Percentiles rank a stretch among this genome's conserved stretches.
Evolutionary conservation across 2,888 invertebrate genomes (phyloP).

Genomic region (Hypercompe scribonia): DNA sequence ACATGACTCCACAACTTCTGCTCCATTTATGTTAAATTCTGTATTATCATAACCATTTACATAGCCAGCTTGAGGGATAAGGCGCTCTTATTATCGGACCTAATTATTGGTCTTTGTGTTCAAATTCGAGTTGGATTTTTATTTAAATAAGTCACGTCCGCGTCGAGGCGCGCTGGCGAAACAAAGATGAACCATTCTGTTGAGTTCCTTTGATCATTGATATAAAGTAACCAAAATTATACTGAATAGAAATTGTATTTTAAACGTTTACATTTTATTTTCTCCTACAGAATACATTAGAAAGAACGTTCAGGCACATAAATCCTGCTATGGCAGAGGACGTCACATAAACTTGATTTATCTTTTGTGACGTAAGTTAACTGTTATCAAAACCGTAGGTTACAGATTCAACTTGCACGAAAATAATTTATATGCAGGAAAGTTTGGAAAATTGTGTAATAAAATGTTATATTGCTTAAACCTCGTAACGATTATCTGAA

Average conservation of each 20-base stretch:
- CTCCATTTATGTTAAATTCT: conserved; percentile 80
- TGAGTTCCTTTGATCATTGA: conserved; percentile 24
- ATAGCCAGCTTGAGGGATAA: conserved; percentile 76
- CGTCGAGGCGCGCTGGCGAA: conserved; percentile 63
- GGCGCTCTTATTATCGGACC: conserved; percentile 77
- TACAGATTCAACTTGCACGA: conserved; percentile 61
- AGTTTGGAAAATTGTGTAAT: conserved; percentile 7
- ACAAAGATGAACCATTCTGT: conserved; percentile 49
- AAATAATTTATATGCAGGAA: conserved; percentile 44
- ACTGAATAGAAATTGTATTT: conserved; percentile 47
- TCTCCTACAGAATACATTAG: conserved; percentile 71
- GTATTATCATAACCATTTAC: conserved; percentile 84
- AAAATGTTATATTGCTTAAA: background rate
- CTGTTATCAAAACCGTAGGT: conserved; percentile 76
- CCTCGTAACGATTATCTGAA: background rate
- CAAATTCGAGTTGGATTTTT: conserved; percentile 72
- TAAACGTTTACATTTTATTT: conserved; percentile 60
- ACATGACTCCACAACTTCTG: conserved; percentile 80
- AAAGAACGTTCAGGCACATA: conserved; percentile 72
- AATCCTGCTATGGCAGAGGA: conserved; percentile 78
- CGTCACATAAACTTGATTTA: conserved; percentile 86
- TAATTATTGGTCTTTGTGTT: conserved; percentile 85
- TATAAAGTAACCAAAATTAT: conserved; percentile 27
- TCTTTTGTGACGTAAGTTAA: conserved; percentile 77
- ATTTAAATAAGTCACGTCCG: conserved; percentile 76